These are phyloP conservation scores for Corythornis vintsioides DNA, from an alignment of 2,113 vertebrate species.

Conservation along the genomic window DNA sequence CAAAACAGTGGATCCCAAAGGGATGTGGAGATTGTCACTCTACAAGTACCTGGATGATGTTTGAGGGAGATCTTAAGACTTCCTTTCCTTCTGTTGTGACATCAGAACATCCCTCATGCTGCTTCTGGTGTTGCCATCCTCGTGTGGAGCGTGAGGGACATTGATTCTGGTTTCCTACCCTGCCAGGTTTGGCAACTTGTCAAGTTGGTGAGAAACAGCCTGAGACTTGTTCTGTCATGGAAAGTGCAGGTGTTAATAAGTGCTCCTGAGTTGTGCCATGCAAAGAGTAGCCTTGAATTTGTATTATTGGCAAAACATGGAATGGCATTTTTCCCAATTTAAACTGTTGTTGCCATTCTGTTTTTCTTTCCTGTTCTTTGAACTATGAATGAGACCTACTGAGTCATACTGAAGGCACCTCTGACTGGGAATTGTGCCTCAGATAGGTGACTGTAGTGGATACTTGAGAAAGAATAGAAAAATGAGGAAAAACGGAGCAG, in stretches of 20 bases:
- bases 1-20: background rate
- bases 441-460: background rate
- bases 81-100: background rate
- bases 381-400: background rate
- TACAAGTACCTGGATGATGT: background rate
- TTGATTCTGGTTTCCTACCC: background rate
- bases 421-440: background rate
- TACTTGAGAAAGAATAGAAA: background rate
- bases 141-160: background rate
- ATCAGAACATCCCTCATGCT: background rate
- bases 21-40: background rate
- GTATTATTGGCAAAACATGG: background rate
- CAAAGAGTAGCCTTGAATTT: background rate
- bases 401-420: background rate
- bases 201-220: background rate
- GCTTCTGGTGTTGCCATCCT: background rate
- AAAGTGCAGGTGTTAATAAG: conserved; percentile 6
- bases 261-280: background rate
- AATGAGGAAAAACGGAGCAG: background rate
- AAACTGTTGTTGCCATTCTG: background rate
- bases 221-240: background rate
- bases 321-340: background rate
- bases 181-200: background rate
- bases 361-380: background rate
- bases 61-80: background rate